Evolutionary conservation across 1,140 invertebrate species (phyloP).

Genomic region (Mycetomoellerius zeteki): DNA sequence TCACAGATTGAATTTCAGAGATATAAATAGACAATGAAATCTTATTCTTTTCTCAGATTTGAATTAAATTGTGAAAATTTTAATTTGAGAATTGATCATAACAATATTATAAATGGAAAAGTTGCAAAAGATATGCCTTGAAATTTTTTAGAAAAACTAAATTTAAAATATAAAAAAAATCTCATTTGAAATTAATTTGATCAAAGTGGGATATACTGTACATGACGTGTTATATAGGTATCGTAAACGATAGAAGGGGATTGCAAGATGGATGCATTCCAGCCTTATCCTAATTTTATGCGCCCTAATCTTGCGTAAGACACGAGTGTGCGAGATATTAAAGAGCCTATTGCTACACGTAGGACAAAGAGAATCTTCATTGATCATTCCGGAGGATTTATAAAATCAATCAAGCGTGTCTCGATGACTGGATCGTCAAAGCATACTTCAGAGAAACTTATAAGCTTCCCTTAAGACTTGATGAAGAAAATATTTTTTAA

Average conservation of each 20-base stretch:
- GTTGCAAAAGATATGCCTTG: background rate
- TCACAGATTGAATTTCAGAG: background rate
- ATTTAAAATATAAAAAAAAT: background rate
- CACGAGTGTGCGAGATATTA: conserved; percentile 43
- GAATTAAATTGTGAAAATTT: background rate
- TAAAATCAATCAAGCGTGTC: conserved; percentile 70
- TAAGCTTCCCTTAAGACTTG: conserved; percentile 9
- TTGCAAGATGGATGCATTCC: conserved; percentile 64
- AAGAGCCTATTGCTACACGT: conserved; percentile 29
- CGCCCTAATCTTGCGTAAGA: conserved; percentile 69
- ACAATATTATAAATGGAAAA: conserved; percentile 6
- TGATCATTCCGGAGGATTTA: conserved; percentile 65
- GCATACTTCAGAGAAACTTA: conserved; percentile 42
- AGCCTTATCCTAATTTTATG: conserved; percentile 75
- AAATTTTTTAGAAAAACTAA: background rate
- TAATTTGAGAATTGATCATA: background rate
- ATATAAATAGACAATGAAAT: background rate
- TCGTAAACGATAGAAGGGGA: conserved; percentile 32
- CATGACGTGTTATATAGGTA: conserved; percentile 1
- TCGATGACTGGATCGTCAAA: conserved; percentile 51
- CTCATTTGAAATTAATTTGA: conserved; percentile 21
- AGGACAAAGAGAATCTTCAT: conserved; percentile 13
- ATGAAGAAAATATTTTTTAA: conserved; percentile 23
- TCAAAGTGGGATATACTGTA: background rate
- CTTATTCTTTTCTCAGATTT: background rate